Evolutionary conservation across 1,140 invertebrate genomes (phyloP), one percentile per base, ranked within the genome.

Genomic region (Arctopsyche grandis): DNA sequence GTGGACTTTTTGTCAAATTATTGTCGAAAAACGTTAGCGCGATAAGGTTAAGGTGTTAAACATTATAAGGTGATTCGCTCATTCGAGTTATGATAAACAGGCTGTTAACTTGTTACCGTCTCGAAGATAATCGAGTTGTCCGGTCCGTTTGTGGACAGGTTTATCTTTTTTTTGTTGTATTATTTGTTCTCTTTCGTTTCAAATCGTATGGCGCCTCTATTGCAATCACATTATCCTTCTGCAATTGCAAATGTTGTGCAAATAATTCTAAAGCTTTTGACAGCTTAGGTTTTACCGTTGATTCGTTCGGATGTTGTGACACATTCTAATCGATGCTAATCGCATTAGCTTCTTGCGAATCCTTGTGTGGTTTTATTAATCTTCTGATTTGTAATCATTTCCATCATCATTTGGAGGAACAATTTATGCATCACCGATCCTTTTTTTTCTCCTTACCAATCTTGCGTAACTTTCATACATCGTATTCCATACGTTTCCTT

Each of bases 71-170:
- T 56, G 70, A 74, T 74, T 74, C 38, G 70, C 70, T 24, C 46
- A 74, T 76, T 52, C 69, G 69, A 44, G 52, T 79, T 79, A 79
- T 79, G 78, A 73, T 79, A 74, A 79, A 79, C 78, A 79, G 69
- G 78, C 71, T 66, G 78, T 58, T 75, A 74, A 79, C 69, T 79
- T 69, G 78, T 79, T 79, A 43, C 69, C 69, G 69, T 79, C 77
- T 43, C 21, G 56, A 63, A 75, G 78, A 79, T 79, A 79, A 79
- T 79, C 78, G 78, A 79, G 78, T 74, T 79, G 78, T 79, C 78
- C 58, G 43, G 58, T 76, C 21, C 46, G 58, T 74, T 79, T 78
- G 77, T 29, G 24, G 77, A 78, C 77, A 71, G 77, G 77, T 78
- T 78, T 78, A 78, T 78, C 56, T 58, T 71, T 78, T 52, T 52